Evolutionary conservation across 2,113 vertebrate species (phyloP), one percentile per base, ranked within the genome.

Genomic region (Dryoscopus gambensis): DNA sequence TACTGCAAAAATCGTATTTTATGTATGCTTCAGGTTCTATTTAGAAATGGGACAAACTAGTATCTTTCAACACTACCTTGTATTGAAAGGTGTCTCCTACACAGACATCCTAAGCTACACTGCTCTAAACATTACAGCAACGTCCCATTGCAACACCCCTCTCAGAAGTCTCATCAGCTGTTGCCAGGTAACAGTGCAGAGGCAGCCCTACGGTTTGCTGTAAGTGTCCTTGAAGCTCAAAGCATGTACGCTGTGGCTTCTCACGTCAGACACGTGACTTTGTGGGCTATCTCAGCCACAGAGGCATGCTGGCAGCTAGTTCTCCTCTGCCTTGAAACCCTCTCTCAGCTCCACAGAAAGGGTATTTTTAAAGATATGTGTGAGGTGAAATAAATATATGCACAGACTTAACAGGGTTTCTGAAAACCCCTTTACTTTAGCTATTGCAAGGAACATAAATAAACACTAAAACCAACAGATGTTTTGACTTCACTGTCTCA

Each of bases 221-320:
- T 3, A 49, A 57, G 57, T 3, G 5, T 35, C 49, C 74, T 25
- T 28, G 42, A 63, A 35, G 75, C n/a, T 76, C 79, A 42, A 42
- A 67, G 47, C 3, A 3, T 0, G 0, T 13, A 7, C 24, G 31
- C 71, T 87, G 78, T 40, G 39, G 30, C 44, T 50, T 55, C 56
- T 63, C 35, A 33, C 15, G 2, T 30, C 3, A 2, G 11, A 76
- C 27, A 24, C 0, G 0, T 35, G 44, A 44, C 50, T 79, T 57
- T 31, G 19, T 10, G 52, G 35, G 84, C 31, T 11, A 49, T 22
- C 30, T 74, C 46, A 65, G 59, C 27, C 42, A 63, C 15, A 74
- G 46, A 70, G 6, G 8, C 30, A 25, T 20, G 30, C 56, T 67
- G 35, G 52, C 39, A 70, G 52, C 30, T 78, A 3, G 0, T 27